Percentiles rank a stretch among this genome's conserved stretches.
Conservation (phyloP, 2,888 invertebrate genomes). For the Bhutanitis thaidina region DNA sequence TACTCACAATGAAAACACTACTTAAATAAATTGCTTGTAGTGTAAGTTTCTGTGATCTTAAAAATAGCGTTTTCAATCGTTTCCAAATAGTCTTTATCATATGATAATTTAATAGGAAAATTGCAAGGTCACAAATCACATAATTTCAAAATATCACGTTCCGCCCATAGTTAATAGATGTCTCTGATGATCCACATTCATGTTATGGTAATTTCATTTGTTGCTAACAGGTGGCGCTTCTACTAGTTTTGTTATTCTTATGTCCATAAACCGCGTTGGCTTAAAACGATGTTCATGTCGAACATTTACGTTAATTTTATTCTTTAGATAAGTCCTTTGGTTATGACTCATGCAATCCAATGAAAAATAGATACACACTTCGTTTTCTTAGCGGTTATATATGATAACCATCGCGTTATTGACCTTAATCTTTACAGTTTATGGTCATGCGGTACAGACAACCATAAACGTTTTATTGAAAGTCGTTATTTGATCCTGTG, state of each 20-base stretch:
- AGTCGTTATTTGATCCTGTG: conserved; percentile 61
- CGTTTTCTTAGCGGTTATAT: conserved; percentile 59
- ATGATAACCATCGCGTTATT: conserved; percentile 70
- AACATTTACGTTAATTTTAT: no score
- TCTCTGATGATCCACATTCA: conserved; percentile 27
- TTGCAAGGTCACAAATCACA: no score
- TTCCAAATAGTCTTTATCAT: no score
- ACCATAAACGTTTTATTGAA: conserved; percentile 72
- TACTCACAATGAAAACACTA: no score
- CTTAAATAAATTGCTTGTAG: no score
- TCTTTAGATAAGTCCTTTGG: no score
- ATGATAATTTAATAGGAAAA: no score
- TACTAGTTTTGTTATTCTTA: conserved; percentile 4
- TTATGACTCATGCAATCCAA: no score
- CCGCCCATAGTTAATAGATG: conserved; percentile 29
- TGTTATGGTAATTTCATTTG: conserved; percentile 26
- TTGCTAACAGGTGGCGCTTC: conserved; percentile 31
- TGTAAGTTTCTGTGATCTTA: no score
- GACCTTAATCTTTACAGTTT: conserved; percentile 74
- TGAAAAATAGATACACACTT: conserved; percentile 17
- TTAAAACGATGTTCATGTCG: neutral
- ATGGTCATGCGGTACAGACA: conserved; percentile 66
- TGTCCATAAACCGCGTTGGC: neutral
- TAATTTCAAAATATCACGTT: no score
- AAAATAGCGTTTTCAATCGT: no score